Base-by-base conservation (phyloP, 92 coral and sea anemone genomes). In the Virgularia gustaviana region DNA sequence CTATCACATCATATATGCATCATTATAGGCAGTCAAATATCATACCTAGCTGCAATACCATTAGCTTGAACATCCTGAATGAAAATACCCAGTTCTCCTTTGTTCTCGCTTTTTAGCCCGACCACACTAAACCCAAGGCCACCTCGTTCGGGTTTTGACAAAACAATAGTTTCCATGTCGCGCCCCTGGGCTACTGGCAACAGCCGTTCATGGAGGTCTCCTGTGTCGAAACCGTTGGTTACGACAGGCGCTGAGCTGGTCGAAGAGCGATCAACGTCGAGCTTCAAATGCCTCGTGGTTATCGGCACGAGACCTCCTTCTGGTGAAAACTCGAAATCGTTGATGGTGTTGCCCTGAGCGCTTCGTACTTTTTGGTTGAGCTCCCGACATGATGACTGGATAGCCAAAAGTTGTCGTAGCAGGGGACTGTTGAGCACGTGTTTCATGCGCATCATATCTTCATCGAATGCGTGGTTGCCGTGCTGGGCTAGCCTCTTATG, bases 101-200 rank as follows among this genome's bases (percentile, higher is more conserved):
- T 89, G 72, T 94, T 94, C 57, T 94, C 94, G 64, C 99, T 94
- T 54, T 94, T 94, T 56, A 94, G 77, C 29, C 99, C 99, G 8
- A 94, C 96, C 74, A 94, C 99, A 82, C 99, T 94, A 47, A 94
- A 94, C 37, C 99, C 99, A 60, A 94, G 72, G 1, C 99, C 99
- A 30, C 88, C 96, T 31, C 75, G 84, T 20, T 85, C 99, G 51
- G 99, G 99, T 56, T 94, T 94, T 41, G 78, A 77, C n/a, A 94
- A 74, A n/a, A 78, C 86, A 41, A 94, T 91, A 18, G 84, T 88
- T 35, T 89, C 99, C 51, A 94, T 81, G 42, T 94, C 88, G 6
- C 99, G 83, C 2, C 99, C 96, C 43, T 94, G 99, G 9, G 99
- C 87, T 28, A 94, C 83, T 1, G 87, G 84, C 57, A 84, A 90